Conservation (phyloP, 2,113 vertebrate genomes). For the Brachyhypopomus occidentalis region DNA sequence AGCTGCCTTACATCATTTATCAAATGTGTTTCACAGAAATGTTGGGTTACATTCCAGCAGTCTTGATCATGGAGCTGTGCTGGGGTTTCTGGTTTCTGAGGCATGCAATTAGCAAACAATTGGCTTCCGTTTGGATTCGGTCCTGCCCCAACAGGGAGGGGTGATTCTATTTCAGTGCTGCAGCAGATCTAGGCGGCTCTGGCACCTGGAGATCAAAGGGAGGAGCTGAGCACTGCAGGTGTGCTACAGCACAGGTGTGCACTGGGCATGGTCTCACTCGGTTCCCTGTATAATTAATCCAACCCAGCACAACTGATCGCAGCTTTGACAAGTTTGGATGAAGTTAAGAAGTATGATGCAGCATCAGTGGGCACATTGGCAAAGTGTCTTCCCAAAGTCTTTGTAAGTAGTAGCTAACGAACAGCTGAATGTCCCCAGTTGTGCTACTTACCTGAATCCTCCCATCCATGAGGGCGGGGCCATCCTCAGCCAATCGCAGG, state of each 20-base stretch:
- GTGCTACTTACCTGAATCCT: constrained; percentile 85
- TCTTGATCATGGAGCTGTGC: neutral
- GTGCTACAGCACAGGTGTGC: neutral
- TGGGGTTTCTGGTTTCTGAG: neutral
- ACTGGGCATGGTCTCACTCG: too few species aligned
- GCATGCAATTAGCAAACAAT: neutral
- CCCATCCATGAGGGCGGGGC: constrained; percentile 89
- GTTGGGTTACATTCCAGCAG: neutral
- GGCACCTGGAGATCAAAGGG: neutral
- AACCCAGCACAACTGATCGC: too few species aligned
- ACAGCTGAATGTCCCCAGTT: neutral
- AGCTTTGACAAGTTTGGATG: neutral
- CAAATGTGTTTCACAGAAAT: too few species aligned
- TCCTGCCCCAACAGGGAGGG: neutral
- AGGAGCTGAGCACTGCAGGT: neutral
- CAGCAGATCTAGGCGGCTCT: neutral
- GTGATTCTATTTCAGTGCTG: neutral
- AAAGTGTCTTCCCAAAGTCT: neutral
- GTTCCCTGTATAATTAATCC: too few species aligned
- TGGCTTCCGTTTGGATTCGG: neutral
- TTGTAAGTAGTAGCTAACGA: neutral
- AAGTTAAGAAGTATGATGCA: neutral
- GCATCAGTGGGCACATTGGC: neutral
- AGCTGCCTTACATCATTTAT: neutral
- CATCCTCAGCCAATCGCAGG: constrained; percentile 92